Evolutionary conservation across 2,888 invertebrate genomes (phyloP), one percentile per base, ranked within the genome.

Genomic region (Catocala fraxini): DNA sequence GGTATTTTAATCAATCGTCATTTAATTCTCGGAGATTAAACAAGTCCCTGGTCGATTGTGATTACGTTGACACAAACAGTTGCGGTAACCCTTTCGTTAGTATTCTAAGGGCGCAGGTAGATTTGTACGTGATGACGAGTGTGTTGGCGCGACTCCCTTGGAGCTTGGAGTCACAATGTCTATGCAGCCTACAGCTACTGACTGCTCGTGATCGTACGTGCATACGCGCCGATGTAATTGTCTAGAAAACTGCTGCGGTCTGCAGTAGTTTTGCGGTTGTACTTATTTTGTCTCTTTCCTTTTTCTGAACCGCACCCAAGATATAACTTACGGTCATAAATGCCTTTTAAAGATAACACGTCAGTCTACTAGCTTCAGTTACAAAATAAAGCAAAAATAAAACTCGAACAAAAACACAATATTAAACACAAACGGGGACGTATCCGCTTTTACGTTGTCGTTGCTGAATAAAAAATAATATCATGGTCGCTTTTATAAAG

Each of bases 61-160:
- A 74, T 76, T 63, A 72, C 65, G 67, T 76, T 54, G 65, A 65
- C 53, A 68, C 65, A 75, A 71, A 76, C 70, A 72, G 59, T 72
- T 67, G 63, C 64, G 53, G 54, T 59, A 41, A 66, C 62, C 74
- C 67, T 74, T 70, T 63, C 65, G 74, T 76, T 74, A 52, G 74
- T 76, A 77, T 77, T 74, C 77, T 47, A 52, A 48, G 34, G 58
- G 49, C 46, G 45, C 39, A 53, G 61, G 63, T 56, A 59, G 49
- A 62, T 60, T 58, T 56, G 63, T 64, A 72, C 77, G 72, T 74
- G 72, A 68, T 68, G 76, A 72, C 66, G 65, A 64, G 65, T 53
- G 58, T 58, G 63, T 75, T 68, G 75, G 73, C 68, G 47, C 67
- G 57, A 51, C 56, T 56, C 69, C 65, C 68, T 71, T 68, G 65